Percentiles rank a stretch among this genome's conserved stretches.
These are phyloP conservation scores for Ptilorrhoa leucosticta DNA, from an alignment of 2,113 vertebrate species.

Conservation along the genomic window DNA sequence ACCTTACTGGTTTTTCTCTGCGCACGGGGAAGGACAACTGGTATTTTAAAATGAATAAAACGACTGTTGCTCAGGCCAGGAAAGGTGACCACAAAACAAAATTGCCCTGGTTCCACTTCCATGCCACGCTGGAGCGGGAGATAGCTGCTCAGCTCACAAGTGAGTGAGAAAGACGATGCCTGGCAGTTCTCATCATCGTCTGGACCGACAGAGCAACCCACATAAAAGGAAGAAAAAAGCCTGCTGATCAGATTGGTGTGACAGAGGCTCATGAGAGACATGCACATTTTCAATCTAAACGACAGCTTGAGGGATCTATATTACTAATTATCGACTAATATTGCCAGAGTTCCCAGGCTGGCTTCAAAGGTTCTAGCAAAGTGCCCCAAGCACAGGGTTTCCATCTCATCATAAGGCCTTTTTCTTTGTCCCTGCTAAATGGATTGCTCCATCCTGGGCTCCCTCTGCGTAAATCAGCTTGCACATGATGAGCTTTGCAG, in stretches of 20 bases:
- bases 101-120: not conserved
- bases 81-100: constrained; percentile 31
- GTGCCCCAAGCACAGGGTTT: constrained; percentile 20
- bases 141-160: not conserved
- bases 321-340: constrained; percentile 67
- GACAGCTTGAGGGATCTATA: constrained; percentile 62
- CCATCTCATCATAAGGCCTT: constrained; percentile 37
- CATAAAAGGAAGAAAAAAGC: constrained; percentile 64
- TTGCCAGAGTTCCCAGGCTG: constrained; percentile 53
- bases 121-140: not conserved
- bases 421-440: constrained; percentile 35
- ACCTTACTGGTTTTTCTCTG: not conserved
- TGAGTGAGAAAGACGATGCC: constrained; percentile 60
- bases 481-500: constrained; percentile 61
- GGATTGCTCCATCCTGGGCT: constrained; percentile 4
- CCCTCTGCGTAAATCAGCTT: not conserved
- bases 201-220: constrained; percentile 50
- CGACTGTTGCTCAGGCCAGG: not conserved
- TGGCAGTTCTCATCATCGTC: constrained; percentile 62
- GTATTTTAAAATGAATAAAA: not conserved
- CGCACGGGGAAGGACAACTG: not conserved
- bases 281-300: constrained; percentile 51
- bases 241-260: constrained; percentile 62
- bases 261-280: constrained; percentile 52
- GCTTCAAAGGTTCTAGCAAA: constrained; percentile 53